Percentiles rank a stretch among this genome's conserved stretches.
These are phyloP conservation scores for Peromyscus nudipes DNA, from an alignment of 2,797 vertebrate genomes.

Conservation along the genomic window DNA sequence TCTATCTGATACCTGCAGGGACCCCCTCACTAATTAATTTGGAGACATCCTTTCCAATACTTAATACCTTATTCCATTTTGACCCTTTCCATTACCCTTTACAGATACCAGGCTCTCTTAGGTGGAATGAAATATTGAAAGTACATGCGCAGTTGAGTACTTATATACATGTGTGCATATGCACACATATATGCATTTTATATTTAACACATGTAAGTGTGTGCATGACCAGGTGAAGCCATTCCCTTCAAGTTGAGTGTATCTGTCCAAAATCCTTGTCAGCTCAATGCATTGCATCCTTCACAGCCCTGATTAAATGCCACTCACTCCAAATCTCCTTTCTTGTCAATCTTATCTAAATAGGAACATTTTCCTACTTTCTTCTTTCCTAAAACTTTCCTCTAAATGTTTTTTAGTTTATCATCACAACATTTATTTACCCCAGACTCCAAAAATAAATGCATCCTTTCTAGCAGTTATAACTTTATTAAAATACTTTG, in stretches of 20 bases:
- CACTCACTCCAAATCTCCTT: neutral
- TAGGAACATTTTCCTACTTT: neutral
- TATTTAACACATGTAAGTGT: neutral
- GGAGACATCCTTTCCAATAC: neutral
- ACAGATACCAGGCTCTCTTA: neutral
- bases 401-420: conserved; percentile 1
- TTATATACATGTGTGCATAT: fast-evolving
- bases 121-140: neutral
- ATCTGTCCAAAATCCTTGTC: neutral
- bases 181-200: too few relatives aligned
- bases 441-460: neutral
- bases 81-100: neutral
- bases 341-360: conserved; percentile 37
- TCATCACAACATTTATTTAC: neutral
- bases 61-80: neutral
- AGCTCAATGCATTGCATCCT: neutral
- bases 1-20: neutral
- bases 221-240: neutral
- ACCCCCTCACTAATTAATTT: neutral
- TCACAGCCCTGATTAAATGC: conserved; percentile 15
- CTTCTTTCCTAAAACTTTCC: neutral
- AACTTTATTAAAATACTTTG: neutral
- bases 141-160: neutral
- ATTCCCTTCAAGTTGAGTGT: neutral
- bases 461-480: neutral